phyloP scores from a whole-genome alignment of 2,888 invertebrate genomes.

The Macrophya annulata region DNA sequence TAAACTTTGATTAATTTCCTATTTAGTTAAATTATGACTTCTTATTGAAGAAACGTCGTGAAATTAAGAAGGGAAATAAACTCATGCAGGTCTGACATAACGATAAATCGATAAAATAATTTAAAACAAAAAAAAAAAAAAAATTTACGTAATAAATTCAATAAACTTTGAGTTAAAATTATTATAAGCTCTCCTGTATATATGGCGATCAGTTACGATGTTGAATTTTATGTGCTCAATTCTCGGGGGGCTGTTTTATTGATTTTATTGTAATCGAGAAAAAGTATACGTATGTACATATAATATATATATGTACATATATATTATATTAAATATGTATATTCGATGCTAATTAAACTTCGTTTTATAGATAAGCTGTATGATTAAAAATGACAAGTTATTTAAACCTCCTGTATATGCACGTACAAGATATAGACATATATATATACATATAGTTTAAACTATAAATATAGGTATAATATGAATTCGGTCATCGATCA shows the following conservation, averaged over 20 bases:
- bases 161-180: neutral
- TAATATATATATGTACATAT: too few species aligned
- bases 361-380: neutral
- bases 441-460: neutral
- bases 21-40: neutral
- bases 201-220: neutral
- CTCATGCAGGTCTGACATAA: neutral
- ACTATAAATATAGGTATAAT: neutral
- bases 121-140: too few species aligned
- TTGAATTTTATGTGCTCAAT: neutral
- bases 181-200: neutral
- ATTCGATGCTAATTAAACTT: neutral
- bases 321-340: too few species aligned
- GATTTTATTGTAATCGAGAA: neutral
- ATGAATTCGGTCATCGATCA: slow-evolving; percentile 29
- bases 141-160: neutral
- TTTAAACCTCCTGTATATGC: neutral
- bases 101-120: neutral
- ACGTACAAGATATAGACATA: neutral
- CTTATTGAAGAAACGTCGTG: neutral
- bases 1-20: neutral
- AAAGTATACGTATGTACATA: too few species aligned
- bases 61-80: too few species aligned
- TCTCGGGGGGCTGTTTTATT: neutral
- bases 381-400: neutral